phyloP scores from a whole-genome alignment of 1,140 invertebrate species.

The Drosophila burlai region DNA sequence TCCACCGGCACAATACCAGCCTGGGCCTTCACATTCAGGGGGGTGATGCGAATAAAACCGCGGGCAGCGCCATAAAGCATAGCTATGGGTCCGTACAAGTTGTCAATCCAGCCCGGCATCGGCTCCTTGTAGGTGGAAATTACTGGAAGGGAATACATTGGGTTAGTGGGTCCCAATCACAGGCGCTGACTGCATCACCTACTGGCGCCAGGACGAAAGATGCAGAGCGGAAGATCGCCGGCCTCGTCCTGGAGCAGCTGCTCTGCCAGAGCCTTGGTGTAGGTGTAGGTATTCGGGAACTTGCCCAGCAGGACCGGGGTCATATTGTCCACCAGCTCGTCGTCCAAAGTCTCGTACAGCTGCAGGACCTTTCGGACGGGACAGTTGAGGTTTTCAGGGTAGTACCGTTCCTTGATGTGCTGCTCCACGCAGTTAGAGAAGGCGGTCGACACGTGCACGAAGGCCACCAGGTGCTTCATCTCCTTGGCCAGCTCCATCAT shows the following conservation, averaged over 20 bases:
- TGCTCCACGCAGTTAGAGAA: constrained; percentile 89
- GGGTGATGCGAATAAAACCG: constrained; percentile 89
- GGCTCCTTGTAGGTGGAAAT: constrained; percentile 92
- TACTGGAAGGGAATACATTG: constrained; percentile 86
- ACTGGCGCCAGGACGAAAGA: constrained; percentile 91
- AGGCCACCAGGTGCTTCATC: constrained; percentile 89
- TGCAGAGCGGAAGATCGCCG: constrained; percentile 89
- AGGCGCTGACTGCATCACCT: constrained; percentile 60
- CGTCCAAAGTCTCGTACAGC: constrained; percentile 85
- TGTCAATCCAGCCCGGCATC: constrained; percentile 93
- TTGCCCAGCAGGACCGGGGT: constrained; percentile 89
- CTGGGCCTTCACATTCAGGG: constrained; percentile 86
- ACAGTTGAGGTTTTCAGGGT: constrained; percentile 88
- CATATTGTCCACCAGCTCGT: constrained; percentile 88
- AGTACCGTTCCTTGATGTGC: constrained; percentile 89
- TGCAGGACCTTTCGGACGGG: constrained; percentile 88
- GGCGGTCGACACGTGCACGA: constrained; percentile 91
- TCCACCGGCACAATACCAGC: constrained; percentile 95
- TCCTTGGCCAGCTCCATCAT: constrained; percentile 87
- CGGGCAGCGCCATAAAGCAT: constrained; percentile 89
- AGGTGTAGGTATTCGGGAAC: constrained; percentile 94
- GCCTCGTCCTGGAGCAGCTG: constrained; percentile 88
- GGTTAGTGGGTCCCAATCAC: neutral
- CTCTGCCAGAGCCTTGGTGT: constrained; percentile 93
- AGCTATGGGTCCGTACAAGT: constrained; percentile 95